Evolutionary conservation across 2,888 invertebrate genomes (phyloP), one percentile per base, ranked within the genome.

Genomic region (Desoria tigrina): DNA sequence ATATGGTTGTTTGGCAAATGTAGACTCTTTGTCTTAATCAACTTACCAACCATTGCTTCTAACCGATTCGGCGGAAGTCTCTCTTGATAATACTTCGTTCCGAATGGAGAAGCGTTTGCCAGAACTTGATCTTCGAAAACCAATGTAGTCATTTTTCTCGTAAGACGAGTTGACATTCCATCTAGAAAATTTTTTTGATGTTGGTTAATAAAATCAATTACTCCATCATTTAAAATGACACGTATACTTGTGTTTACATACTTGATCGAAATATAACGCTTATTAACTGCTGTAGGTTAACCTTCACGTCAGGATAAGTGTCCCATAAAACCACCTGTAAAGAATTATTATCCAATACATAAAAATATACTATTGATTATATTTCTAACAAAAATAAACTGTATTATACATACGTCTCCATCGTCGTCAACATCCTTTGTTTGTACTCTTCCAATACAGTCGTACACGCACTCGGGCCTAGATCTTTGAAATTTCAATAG

Each of bases 111-210:
- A 18, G 70, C 66, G 7, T 67, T 67, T 24, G 70, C 70, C 27
- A 70, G 37, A n/a, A 70, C 65, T 27, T 64, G 62, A 42, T 70
- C 70, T 57, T 70, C 70, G 54, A 70, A 70, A 6, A 70, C 66
- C 14, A 70, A 51, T 24, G 70, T 70, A n/a, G 70, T 70, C 50
- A 70, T 53, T 51, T 70, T 70, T 45, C 70, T 50, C 2, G 70
- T 70, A n/a, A 70, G 54, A 23, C 70, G 42, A 23, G 70, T 70
- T n/a, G 67, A 61, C 56, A 65, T 70, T 58, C 70, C 70, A 54
- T 64, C 69, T 69, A 37, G 4, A 66, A 42, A 59, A 62, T 53
- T 32, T 23, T 39, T 16, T 45, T 16, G 42, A 56, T 7, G 26
- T 63, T 45, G 4, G n/a, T 23, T 32, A 7, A 39, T 42, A 21